Evolutionary conservation across 2,797 vertebrate species (phyloP), one percentile per base, ranked within the genome.

Genomic region (Sternarchorhynchus goeldii): DNA sequence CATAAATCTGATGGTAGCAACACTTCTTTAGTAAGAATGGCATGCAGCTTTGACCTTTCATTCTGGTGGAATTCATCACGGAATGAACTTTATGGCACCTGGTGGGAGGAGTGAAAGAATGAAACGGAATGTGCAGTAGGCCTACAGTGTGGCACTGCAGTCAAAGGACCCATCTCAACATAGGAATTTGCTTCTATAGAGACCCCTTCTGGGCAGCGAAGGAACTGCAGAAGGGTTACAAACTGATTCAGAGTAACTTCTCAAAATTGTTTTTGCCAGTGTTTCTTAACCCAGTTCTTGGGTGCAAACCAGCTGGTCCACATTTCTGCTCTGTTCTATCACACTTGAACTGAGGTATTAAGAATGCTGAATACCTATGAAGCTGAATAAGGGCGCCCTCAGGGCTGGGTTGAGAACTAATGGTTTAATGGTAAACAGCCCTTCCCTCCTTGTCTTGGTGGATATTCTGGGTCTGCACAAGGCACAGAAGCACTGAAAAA

Each of bases 51-150:
- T 18, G 31, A 41, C 64, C 29, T 50, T 50, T 50, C 12, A 50
- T 20, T 66, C 64, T 45, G 7, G n/a, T 16, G 66, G 66, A 68
- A 53, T 68, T 53, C 20, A 1, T 8, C 7, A 10, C 41, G 17
- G 65, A 67, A 50, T 5, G 39, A 67, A 50, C 65, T 67, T 25
- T 25, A 20, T 20, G 21, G 39, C 21, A 50, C 20, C 39, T 25
- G n/a, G 14, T 17, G 66, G 20, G 62, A 77, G 41, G 39, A 59
- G 53, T 59, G 39, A 18, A 20, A 55, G 39, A 55, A 41, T 67
- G 45, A 39, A 50, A 55, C 68, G 64, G 62, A 76, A 81, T 77
- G 63, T 29, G 50, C 53, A 39, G 6, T 25, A 41, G 73, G 45
- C 45, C 45, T 50, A 14, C 25, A 31, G 32, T 60, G 39, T 69